These are phyloP conservation scores for Drosophila repletoides DNA, from an alignment of 1,140 invertebrate genomes.

Conservation along the genomic window DNA sequence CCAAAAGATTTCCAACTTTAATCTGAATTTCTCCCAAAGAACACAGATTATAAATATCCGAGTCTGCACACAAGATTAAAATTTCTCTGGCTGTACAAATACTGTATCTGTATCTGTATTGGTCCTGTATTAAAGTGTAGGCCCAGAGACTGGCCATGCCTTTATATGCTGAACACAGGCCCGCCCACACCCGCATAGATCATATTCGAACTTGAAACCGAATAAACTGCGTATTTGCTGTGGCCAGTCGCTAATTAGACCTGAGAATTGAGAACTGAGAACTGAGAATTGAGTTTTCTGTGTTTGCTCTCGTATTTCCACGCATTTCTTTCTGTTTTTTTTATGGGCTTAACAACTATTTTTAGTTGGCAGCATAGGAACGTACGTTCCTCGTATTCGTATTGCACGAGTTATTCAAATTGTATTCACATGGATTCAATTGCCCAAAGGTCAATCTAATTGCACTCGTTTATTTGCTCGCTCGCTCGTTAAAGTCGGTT, in stretches of 20 bases:
- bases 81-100: no score
- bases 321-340: not conserved
- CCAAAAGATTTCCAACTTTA: no score
- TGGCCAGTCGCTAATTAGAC: not conserved
- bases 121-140: not conserved
- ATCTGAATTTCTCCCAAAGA: no score
- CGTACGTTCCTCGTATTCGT: not conserved
- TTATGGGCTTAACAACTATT: not conserved
- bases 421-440: constrained; percentile 26
- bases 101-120: not conserved
- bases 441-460: constrained; percentile 48
- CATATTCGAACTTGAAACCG: constrained; percentile 6
- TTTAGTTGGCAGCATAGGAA: not conserved
- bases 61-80: no score
- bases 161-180: not conserved
- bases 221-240: constrained; percentile 38
- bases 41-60: no score
- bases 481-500: not conserved
- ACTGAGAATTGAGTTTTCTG: no score
- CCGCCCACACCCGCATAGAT: not conserved
- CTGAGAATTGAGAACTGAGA: no score
- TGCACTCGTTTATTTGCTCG: constrained; percentile 29
- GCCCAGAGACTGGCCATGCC: not conserved
- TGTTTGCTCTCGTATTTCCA: no score
- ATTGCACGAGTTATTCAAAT: constrained; percentile 10